phyloP scores from a whole-genome alignment of 2,888 invertebrate species.

The Crocallis elinguaria region DNA sequence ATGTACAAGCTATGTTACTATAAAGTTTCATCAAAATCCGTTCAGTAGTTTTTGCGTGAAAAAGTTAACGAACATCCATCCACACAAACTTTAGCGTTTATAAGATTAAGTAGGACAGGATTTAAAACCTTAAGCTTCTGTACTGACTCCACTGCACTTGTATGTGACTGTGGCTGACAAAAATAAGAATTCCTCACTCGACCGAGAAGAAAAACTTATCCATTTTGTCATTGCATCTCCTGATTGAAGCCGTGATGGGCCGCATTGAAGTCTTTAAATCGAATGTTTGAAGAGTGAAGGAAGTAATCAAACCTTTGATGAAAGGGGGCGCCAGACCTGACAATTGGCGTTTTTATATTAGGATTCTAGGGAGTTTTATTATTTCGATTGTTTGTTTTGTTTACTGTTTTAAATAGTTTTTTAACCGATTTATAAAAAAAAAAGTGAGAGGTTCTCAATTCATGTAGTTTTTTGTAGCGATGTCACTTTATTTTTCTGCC shows the following conservation, averaged over 20 bases:
- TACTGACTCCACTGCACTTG: background rate
- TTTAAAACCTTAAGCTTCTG: too few relatives aligned
- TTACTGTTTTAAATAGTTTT: too few relatives aligned
- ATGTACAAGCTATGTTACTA: too few relatives aligned
- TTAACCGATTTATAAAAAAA: too few relatives aligned
- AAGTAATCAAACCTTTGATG: constrained; percentile 27
- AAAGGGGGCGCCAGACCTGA: constrained; percentile 19
- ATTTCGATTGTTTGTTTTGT: background rate
- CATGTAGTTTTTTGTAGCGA: too few relatives aligned
- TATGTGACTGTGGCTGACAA: background rate
- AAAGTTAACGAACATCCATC: too few relatives aligned
- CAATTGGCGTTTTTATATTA: constrained; percentile 14
- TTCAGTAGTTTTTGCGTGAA: too few relatives aligned
- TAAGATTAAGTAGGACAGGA: too few relatives aligned
- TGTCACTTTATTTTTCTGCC: too few relatives aligned
- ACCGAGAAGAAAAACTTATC: background rate
- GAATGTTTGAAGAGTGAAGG: constrained; percentile 6
- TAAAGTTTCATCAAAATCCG: too few relatives aligned
- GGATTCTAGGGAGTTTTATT: background rate
- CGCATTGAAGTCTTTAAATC: constrained; percentile 18
- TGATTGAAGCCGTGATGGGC: constrained; percentile 17
- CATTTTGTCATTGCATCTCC: constrained; percentile 3
- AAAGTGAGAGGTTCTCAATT: too few relatives aligned
- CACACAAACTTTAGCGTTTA: too few relatives aligned
- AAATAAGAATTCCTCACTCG: background rate